phyloP scores from a whole-genome alignment of 1,140 invertebrate genomes.

The Cydia pomonella region DNA sequence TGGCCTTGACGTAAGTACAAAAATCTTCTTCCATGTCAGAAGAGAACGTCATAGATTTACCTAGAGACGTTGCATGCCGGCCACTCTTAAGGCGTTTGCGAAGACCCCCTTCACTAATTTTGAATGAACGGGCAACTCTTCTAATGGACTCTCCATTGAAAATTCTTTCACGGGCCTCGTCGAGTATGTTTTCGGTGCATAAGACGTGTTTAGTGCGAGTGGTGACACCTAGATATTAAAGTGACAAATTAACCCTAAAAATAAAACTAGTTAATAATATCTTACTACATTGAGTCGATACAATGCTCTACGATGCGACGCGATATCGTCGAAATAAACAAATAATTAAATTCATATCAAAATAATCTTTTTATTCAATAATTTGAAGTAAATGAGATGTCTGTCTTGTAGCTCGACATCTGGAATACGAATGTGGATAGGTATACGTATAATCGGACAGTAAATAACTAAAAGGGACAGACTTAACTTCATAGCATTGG shows the following conservation, averaged over 20 bases:
- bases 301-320: background rate
- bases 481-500: too few species aligned
- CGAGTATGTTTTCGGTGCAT: background rate
- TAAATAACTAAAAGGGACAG: too few species aligned
- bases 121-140: background rate
- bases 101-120: background rate
- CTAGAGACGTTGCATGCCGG: background rate
- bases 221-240: too few species aligned
- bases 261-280: too few species aligned
- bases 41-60: background rate
- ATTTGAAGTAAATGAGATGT: too few species aligned
- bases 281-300: background rate
- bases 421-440: too few species aligned
- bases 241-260: too few species aligned
- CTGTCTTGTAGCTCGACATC: too few species aligned
- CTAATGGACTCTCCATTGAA: conserved; percentile 23
- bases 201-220: background rate
- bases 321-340: too few species aligned
- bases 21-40: background rate
- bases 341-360: too few species aligned
- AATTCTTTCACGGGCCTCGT: background rate
- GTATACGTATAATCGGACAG: too few species aligned
- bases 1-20: background rate
- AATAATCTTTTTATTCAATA: too few species aligned
- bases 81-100: conserved; percentile 1